phyloP scores from a whole-genome alignment of 2,113 vertebrate species.

The Pelecanoides urinatrix region DNA sequence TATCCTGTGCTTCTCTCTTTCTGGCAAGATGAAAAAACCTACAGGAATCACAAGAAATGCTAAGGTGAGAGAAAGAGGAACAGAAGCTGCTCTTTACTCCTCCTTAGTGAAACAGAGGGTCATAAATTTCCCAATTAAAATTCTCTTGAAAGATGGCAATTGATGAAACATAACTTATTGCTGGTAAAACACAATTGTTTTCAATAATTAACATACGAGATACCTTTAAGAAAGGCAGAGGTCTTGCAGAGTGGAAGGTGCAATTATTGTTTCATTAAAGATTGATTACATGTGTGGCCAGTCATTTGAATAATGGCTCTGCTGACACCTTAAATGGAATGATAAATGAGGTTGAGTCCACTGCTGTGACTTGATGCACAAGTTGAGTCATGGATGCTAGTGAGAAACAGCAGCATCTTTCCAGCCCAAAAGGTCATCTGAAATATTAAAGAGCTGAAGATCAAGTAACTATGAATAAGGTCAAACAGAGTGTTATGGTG shows the following conservation, averaged over 20 bases:
- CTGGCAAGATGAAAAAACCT: not conserved
- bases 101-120: not conserved
- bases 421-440: not conserved
- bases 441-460: slow-evolving; percentile 22
- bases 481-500: not conserved
- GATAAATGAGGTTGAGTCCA: slow-evolving; percentile 46
- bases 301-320: slow-evolving; percentile 52
- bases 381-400: not conserved
- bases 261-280: slow-evolving; percentile 73
- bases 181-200: not conserved
- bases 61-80: not conserved
- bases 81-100: not conserved
- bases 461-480: not conserved
- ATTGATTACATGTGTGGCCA: slow-evolving; percentile 50
- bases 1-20: not conserved
- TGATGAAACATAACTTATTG: not conserved
- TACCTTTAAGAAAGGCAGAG: not conserved
- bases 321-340: slow-evolving; percentile 61
- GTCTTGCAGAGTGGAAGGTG: not conserved
- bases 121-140: not conserved
- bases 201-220: slow-evolving; percentile 13
- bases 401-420: not conserved
- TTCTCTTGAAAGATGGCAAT: not conserved
- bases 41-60: not conserved
- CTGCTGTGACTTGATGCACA: not conserved